Base-by-base conservation (phyloP, 2,888 invertebrate genomes). In the Aporophyla lueneburgensis region DNA sequence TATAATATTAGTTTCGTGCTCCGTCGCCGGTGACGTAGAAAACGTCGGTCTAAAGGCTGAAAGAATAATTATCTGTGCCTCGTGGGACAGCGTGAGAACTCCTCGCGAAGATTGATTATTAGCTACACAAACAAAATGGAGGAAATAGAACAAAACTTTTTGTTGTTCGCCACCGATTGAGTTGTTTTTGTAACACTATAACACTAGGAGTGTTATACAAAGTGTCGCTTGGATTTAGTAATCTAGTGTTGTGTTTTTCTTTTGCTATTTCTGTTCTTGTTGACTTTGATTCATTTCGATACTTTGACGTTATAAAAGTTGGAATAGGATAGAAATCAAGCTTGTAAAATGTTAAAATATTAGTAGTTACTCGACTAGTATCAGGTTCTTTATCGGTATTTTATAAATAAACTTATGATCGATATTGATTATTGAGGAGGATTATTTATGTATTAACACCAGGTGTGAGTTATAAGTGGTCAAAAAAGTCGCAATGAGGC, bases 61-160 rank as follows among this genome's bases (percentile, higher is more conserved):
- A 83, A 85, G 85, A 84, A 85, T 84, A 85, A 85, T 87, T 87
- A 81, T 86, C 76, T 71, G 67, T 63, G 75, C 63, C 72, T 54
- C 53, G 7, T n/a, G 59, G 59, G 83, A 77, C 63, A 75, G 63
- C 65, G 76, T 27, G 61, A 65, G 62, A 69, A 78, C 73, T 51
- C 46, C 53, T 40, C 40, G 43, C 40, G 66, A 85, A 88, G 88
- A 87, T 85, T 86, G 84, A 87, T 88, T 80, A 80, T 62, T n/a
- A n/a, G n/a, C n/a, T n/a, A n/a, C n/a, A n/a, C n/a, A n/a, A n/a
- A n/a, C n/a, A n/a, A n/a, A n/a, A n/a, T n/a, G n/a, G n/a, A n/a
- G n/a, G n/a, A n/a, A n/a, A n/a, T n/a, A n/a, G n/a, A n/a, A n/a
- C n/a, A n/a, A n/a, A n/a, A n/a, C n/a, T n/a, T n/a, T n/a, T n/a